Evolutionary conservation across 2,113 vertebrate genomes (phyloP).

Genomic region (Prunella himalayana): DNA sequence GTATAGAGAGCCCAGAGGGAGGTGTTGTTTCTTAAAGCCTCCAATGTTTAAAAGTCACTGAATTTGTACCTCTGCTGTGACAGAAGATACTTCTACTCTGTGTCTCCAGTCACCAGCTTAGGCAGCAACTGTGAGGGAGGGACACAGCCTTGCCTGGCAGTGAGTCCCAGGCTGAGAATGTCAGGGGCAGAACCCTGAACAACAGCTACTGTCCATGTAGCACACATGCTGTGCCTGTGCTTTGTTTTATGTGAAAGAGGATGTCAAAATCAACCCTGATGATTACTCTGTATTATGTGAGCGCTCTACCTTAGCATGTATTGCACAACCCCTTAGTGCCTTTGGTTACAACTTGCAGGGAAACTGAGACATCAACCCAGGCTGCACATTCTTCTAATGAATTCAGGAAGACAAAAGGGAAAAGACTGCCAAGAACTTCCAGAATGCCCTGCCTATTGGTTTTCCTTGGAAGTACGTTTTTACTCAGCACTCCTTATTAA

Average conservation of each 20-base stretch:
- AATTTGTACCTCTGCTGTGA: not conserved
- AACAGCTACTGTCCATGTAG: not conserved
- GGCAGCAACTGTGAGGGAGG: not conserved
- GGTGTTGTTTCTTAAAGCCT: not conserved
- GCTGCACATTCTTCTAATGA: not conserved
- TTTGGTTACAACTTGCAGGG: not conserved
- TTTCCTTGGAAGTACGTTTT: not conserved
- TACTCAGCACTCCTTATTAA: not conserved
- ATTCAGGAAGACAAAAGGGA: not conserved
- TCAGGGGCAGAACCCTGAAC: not conserved
- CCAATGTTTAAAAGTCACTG: not conserved
- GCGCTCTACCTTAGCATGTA: not conserved
- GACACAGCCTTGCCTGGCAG: not conserved
- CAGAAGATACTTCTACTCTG: not conserved
- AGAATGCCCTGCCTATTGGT: not conserved
- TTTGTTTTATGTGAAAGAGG: not conserved
- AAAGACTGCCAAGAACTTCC: not conserved
- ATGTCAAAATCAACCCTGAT: not conserved
- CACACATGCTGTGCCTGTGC: accelerated
- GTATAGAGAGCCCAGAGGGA: not conserved
- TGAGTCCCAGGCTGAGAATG: not conserved
- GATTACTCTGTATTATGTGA: not conserved
- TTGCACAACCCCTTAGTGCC: not conserved
- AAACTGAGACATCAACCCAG: not conserved
- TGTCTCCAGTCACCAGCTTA: not conserved